Conservation (phyloP, 2,888 invertebrate genomes). For the Odontomyia ornata region DNA sequence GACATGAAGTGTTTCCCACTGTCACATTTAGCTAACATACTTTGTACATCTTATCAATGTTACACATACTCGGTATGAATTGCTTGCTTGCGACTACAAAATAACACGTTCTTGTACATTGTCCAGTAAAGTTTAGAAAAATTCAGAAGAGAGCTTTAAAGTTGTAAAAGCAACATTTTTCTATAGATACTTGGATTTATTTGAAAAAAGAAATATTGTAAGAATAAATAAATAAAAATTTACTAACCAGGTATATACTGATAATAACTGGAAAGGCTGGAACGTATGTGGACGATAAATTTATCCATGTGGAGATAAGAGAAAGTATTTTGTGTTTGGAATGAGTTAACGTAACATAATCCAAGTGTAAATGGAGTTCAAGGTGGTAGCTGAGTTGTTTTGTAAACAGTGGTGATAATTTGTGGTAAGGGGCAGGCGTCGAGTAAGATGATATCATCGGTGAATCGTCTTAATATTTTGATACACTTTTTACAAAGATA, state of each 20-base stretch:
- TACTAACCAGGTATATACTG: too few relatives aligned
- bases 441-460: constrained; percentile 6
- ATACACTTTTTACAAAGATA: too few relatives aligned
- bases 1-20: not conserved
- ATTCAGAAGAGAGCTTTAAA: not conserved
- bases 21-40: too few relatives aligned
- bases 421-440: too few relatives aligned
- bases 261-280: too few relatives aligned
- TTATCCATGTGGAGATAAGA: not conserved
- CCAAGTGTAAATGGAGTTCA: constrained; percentile 14
- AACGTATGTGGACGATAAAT: too few relatives aligned
- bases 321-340: not conserved
- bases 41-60: not conserved
- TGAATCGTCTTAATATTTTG: too few relatives aligned
- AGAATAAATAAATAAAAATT: too few relatives aligned
- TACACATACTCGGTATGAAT: not conserved
- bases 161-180: too few relatives aligned
- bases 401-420: constrained; percentile 5
- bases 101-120: not conserved
- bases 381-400: constrained; percentile 13
- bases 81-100: not conserved
- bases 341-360: constrained; percentile 4
- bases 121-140: constrained; percentile 7
- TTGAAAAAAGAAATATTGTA: too few relatives aligned
- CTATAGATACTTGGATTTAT: too few relatives aligned